A percentile compares a stretch with the other conserved stretches of the same genome.
Evolutionary conservation across 2,797 vertebrate genomes (phyloP).

Genomic region (Eospalax fontanierii): DNA sequence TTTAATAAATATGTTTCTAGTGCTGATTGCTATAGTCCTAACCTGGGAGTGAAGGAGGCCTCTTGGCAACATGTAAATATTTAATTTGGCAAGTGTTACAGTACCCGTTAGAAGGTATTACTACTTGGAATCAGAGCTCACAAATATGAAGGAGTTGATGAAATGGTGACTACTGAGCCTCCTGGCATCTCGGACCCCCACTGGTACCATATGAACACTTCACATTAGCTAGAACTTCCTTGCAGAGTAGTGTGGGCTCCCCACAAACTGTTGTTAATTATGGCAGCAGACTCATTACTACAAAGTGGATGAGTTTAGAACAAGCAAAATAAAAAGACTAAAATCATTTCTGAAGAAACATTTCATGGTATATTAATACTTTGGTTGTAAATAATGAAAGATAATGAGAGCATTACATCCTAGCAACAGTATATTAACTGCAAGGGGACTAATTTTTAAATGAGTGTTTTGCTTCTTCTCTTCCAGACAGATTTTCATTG

Average conservation of each 20-base stretch:
- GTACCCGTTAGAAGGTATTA: not conserved
- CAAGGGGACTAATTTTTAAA: slow-evolving; percentile 71
- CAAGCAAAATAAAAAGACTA: slow-evolving; percentile 74
- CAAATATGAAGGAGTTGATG: slow-evolving; percentile 46
- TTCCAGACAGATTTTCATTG: slow-evolving; percentile 20
- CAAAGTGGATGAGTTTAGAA: slow-evolving; percentile 73
- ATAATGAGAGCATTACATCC: slow-evolving; percentile 74
- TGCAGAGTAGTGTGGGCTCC: slow-evolving; percentile 26
- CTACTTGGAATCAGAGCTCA: not conserved
- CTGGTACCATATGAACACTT: not conserved
- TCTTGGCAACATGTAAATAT: not conserved
- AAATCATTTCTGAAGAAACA: slow-evolving; percentile 80
- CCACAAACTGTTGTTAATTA: slow-evolving; percentile 66
- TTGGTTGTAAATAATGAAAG: slow-evolving; percentile 77
- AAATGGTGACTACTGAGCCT: not conserved
- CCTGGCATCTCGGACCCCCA: not conserved
- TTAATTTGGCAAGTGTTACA: slow-evolving; percentile 26
- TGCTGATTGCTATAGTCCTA: not conserved
- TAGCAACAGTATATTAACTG: slow-evolving; percentile 69
- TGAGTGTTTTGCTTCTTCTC: slow-evolving; percentile 62
- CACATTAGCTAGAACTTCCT: slow-evolving; percentile 43
- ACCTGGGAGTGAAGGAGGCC: not conserved
- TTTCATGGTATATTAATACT: slow-evolving; percentile 80
- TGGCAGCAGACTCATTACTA: slow-evolving; percentile 68
- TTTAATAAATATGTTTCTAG: slow-evolving; percentile 59